phyloP scores from a whole-genome alignment of 2,113 vertebrate species.

The Tinamus guttatus region DNA sequence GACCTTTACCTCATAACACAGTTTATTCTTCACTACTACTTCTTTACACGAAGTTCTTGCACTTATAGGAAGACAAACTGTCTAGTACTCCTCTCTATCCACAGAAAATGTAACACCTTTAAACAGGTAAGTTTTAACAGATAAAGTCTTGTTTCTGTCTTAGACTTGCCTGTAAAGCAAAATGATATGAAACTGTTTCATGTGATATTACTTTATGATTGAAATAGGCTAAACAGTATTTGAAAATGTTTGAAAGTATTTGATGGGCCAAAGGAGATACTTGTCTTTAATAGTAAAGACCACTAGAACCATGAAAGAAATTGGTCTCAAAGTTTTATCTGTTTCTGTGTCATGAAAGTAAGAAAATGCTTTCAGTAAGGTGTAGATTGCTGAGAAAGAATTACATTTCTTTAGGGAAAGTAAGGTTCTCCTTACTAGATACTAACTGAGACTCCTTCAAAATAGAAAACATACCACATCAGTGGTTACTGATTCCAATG shows the following conservation, averaged over 20 bases:
- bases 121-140: background rate
- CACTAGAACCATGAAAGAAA: background rate
- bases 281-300: background rate
- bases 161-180: background rate
- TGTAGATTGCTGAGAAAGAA: background rate
- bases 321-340: background rate
- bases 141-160: background rate
- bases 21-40: background rate
- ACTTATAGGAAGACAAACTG: background rate
- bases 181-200: background rate
- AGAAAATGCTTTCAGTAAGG: background rate
- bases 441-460: rapidly evolving
- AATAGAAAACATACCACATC: background rate
- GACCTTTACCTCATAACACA: background rate
- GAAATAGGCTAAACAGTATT: background rate
- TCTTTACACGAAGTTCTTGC: background rate
- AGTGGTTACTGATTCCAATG: background rate
- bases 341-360: background rate
- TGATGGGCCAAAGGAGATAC: background rate
- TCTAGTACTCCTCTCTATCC: background rate
- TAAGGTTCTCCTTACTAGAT: no score
- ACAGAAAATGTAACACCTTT: background rate
- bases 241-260: background rate
- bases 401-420: background rate
- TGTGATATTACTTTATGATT: background rate